Evolutionary conservation across 2,888 invertebrate genomes (phyloP).

Genomic region (Lapara coniferarum): DNA sequence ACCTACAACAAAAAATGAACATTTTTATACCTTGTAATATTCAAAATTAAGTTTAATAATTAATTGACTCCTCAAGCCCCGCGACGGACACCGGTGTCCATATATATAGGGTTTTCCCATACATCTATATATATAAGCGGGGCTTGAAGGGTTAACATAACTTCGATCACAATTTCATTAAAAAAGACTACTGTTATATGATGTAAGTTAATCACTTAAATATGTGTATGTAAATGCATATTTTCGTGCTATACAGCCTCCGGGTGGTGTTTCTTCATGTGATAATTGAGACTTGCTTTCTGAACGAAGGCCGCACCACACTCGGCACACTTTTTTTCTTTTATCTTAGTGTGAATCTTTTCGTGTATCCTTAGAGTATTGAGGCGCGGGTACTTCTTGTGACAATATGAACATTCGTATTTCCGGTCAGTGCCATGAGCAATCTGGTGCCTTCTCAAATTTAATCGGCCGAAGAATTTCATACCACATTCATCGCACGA

Average conservation of each 20-base stretch:
- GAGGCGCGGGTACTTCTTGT: slow-evolving; percentile 46
- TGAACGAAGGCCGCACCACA: slow-evolving; percentile 47
- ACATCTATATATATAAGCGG: too few species aligned
- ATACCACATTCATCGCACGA: slow-evolving; percentile 48
- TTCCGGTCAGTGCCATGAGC: slow-evolving; percentile 43
- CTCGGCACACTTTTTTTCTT: slow-evolving; percentile 36
- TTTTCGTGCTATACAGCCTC: slow-evolving; percentile 17
- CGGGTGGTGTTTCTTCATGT: slow-evolving; percentile 44
- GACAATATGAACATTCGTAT: slow-evolving; percentile 48
- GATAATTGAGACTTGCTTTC: slow-evolving; percentile 46
- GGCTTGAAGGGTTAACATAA: too few species aligned
- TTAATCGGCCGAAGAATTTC: slow-evolving; percentile 28
- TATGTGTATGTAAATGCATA: not conserved
- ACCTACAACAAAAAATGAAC: too few species aligned
- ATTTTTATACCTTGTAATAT: too few species aligned
- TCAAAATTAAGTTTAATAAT: too few species aligned
- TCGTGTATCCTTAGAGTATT: slow-evolving; percentile 36
- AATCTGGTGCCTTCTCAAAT: slow-evolving; percentile 32
- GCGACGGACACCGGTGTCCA: too few species aligned
- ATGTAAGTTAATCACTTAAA: too few species aligned
- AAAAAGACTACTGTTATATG: too few species aligned
- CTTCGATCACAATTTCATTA: too few species aligned
- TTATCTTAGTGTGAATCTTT: slow-evolving; percentile 40
- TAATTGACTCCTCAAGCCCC: too few species aligned
- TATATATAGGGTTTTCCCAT: too few species aligned